Percentiles rank a stretch among this genome's conserved stretches.
Conservation (phyloP, 2,113 vertebrate genomes). For the Seriola aureovittata region DNA sequence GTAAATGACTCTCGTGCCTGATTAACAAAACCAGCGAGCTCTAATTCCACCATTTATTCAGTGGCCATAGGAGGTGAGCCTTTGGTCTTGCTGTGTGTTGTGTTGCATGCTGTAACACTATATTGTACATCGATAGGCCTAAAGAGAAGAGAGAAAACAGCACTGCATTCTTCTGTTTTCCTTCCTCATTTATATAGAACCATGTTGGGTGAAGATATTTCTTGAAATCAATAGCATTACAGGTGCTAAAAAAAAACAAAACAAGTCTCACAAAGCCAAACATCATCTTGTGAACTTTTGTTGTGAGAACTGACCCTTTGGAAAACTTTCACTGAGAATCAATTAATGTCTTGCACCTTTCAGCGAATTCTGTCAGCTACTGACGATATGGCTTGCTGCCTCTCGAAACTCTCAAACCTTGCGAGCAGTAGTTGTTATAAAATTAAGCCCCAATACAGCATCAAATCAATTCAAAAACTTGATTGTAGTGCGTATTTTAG, state of each 20-base stretch:
- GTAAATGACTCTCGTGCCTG: conserved; percentile 12
- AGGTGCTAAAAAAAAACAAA: background rate
- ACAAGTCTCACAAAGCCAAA: background rate
- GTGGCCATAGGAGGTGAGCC: background rate
- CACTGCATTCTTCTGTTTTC: background rate
- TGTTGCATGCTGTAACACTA: background rate
- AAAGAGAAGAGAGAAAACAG: background rate
- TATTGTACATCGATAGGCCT: background rate
- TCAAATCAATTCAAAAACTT: background rate
- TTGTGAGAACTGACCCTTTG: too few species aligned
- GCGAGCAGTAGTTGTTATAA: background rate
- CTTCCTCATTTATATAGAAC: too few species aligned
- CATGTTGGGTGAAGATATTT: background rate
- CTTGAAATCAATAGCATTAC: background rate
- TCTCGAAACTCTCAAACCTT: too few species aligned
- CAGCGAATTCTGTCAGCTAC: too few species aligned
- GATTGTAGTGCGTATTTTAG: background rate
- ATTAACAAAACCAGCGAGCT: conserved; percentile 26
- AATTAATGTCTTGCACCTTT: too few species aligned
- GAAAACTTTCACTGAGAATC: too few species aligned
- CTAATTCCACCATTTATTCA: conserved; percentile 15
- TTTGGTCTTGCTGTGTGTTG: background rate
- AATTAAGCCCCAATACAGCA: too few species aligned
- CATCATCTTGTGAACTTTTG: background rate
- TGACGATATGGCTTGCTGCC: too few species aligned